Evolutionary conservation across 1,140 invertebrate species (phyloP).

Genomic region (Battus philenor): DNA sequence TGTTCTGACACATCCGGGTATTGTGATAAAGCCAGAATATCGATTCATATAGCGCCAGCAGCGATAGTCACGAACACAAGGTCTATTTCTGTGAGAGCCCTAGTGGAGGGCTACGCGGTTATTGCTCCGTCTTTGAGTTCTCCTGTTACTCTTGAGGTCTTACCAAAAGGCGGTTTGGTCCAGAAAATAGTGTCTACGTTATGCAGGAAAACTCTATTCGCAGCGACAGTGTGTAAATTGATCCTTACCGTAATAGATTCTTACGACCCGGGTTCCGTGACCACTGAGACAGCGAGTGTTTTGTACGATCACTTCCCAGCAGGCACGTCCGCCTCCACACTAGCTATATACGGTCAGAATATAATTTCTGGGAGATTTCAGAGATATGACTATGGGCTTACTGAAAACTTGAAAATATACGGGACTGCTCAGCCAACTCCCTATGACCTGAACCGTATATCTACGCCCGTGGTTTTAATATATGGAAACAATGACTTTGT

Average conservation of each 20-base stretch:
- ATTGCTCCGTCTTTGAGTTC: too few species aligned
- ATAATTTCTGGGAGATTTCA: background rate
- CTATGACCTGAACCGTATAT: background rate
- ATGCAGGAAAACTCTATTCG: slow-evolving; percentile 27
- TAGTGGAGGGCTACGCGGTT: too few species aligned
- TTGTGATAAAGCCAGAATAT: slow-evolving; percentile 2
- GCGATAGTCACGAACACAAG: background rate
- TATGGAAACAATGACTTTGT: slow-evolving; percentile 1
- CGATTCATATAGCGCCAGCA: slow-evolving; percentile 21
- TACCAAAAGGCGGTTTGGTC: slow-evolving; percentile 27
- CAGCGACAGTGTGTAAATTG: slow-evolving; percentile 25
- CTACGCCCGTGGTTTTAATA: slow-evolving; percentile 1
- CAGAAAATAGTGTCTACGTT: slow-evolving; percentile 33
- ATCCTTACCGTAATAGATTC: slow-evolving; percentile 1
- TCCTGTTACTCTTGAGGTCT: slow-evolving; percentile 29
- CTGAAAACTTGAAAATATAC: background rate
- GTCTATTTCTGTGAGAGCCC: background rate
- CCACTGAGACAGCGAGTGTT: slow-evolving; percentile 23
- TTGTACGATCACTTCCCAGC: slow-evolving; percentile 58
- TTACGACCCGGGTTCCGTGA: background rate
- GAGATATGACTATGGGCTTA: background rate
- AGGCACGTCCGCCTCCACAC: background rate
- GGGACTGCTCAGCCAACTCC: background rate
- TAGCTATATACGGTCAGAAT: background rate
- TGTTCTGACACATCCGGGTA: slow-evolving; percentile 19